Percentiles rank a stretch among this genome's conserved stretches.
These are phyloP conservation scores for Hyposoter didymator DNA, from an alignment of 2,888 invertebrate species.

Conservation along the genomic window DNA sequence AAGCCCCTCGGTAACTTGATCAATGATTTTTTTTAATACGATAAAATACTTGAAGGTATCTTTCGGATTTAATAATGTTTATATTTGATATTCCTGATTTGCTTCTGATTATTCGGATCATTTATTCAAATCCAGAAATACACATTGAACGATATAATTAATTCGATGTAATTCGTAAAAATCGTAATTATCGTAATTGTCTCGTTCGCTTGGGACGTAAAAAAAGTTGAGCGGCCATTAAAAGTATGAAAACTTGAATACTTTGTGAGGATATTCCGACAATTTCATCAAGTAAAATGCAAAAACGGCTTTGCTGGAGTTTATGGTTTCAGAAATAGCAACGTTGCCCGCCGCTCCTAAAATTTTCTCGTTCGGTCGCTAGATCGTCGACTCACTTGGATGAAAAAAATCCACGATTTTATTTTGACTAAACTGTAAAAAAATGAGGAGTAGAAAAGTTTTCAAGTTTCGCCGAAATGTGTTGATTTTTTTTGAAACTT, in stretches of 20 bases:
- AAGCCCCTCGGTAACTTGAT: conserved; percentile 9
- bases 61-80: background rate
- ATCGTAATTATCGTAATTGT: too few species aligned
- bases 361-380: background rate
- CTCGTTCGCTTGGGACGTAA: too few species aligned
- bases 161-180: background rate
- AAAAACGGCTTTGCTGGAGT: background rate
- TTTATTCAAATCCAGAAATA: background rate
- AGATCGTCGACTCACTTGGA: background rate
- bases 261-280: background rate
- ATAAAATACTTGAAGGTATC: conserved; percentile 2
- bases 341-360: too few species aligned
- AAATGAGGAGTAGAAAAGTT: background rate
- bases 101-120: background rate
- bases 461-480: background rate
- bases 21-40: conserved; percentile 6
- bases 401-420: background rate
- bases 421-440: background rate
- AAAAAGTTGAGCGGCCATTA: background rate
- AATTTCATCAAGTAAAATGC: background rate
- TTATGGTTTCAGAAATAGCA: background rate
- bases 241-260: background rate
- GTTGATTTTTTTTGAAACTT: background rate
- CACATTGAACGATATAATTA: background rate
- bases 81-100: background rate